phyloP scores from a whole-genome alignment of 53 echinoderm and acorn worm species.

The Echinarachnius parma region DNA sequence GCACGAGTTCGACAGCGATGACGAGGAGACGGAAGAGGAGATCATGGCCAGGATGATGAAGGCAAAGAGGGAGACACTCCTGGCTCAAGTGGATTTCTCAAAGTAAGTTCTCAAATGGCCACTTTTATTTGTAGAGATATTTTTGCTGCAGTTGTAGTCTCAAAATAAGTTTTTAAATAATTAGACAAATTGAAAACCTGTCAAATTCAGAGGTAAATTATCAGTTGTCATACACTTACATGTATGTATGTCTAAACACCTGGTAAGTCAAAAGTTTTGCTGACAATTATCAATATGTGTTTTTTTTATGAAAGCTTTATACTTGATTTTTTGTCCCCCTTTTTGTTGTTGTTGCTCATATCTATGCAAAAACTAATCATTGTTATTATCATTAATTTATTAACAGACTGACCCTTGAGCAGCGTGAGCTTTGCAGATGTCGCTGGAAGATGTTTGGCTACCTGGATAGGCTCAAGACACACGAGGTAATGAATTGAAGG shows the following conservation, averaged over 20 bases:
- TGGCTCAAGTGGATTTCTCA: constrained; percentile 76
- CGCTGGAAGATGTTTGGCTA: constrained; percentile 76
- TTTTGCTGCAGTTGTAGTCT: background rate
- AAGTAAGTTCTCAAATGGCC: constrained; percentile 47
- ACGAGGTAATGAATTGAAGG: constrained; percentile 92
- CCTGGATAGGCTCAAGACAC: constrained; percentile 83
- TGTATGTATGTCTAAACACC: too few relatives aligned
- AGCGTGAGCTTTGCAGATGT: constrained; percentile 85
- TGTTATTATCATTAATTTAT: too few relatives aligned
- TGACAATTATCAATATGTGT: too few relatives aligned
- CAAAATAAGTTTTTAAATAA: background rate
- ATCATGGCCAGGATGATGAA: constrained; percentile 32
- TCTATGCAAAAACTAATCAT: too few relatives aligned
- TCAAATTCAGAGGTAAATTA: too few relatives aligned
- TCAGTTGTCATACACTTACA: too few relatives aligned
- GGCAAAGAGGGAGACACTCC: constrained; percentile 52
- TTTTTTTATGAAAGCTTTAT: background rate
- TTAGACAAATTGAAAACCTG: too few relatives aligned
- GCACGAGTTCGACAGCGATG: constrained; percentile 47
- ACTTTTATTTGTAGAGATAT: background rate
- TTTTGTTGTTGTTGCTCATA: background rate
- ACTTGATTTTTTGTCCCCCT: background rate
- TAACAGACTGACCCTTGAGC: constrained; percentile 90
- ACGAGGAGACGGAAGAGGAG: constrained; percentile 41
- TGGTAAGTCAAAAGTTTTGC: too few relatives aligned